Evolutionary conservation across 2,113 vertebrate species (phyloP).

Genomic region (Calidris pygmaea): DNA sequence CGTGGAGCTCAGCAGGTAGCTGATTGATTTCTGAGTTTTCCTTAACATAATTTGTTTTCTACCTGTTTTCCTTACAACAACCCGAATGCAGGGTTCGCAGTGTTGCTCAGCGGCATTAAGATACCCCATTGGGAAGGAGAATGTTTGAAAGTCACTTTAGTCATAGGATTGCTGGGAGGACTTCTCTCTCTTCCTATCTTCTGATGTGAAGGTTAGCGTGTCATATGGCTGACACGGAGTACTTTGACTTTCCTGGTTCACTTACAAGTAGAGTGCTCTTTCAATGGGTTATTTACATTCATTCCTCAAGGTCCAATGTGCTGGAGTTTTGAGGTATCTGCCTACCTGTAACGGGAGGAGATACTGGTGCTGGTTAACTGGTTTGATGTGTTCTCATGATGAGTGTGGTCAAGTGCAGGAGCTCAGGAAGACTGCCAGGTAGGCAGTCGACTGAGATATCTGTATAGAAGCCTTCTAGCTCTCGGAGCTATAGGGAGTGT

Average conservation of each 20-base stretch:
- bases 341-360: not conserved
- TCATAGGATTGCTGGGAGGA: not conserved
- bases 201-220: not conserved
- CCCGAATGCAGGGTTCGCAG: fast-evolving
- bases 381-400: not conserved
- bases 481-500: fast-evolving
- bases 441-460: fast-evolving
- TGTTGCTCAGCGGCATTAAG: not conserved
- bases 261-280: not conserved
- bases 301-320: not conserved
- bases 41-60: not conserved
- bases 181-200: not conserved
- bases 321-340: not conserved
- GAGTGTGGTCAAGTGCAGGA: not conserved
- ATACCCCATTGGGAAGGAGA: not conserved
- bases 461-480: not conserved
- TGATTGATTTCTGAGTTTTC: not conserved
- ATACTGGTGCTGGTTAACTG: not conserved
- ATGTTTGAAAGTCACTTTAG: not conserved
- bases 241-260: not conserved
- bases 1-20: not conserved
- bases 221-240: not conserved
- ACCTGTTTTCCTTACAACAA: not conserved
- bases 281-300: not conserved
- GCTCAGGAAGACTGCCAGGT: not conserved